phyloP scores from a whole-genome alignment of 2,888 invertebrate genomes.

The Cephus runcator region DNA sequence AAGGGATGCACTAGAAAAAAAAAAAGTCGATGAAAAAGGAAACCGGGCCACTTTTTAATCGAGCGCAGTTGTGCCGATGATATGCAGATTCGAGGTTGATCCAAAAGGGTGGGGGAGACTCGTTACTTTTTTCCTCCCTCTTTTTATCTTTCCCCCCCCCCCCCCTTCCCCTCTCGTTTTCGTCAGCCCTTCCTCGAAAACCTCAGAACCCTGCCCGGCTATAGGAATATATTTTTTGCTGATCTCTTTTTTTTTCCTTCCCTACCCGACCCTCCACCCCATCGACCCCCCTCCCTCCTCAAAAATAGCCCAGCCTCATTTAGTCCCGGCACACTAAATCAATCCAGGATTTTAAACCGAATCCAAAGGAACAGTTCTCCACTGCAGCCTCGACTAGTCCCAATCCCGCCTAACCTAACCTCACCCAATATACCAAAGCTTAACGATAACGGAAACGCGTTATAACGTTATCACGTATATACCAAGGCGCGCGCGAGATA shows the following conservation, averaged over 20 bases:
- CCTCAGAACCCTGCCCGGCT: background rate
- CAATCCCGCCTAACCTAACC: background rate
- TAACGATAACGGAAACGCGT: background rate
- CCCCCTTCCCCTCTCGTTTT: background rate
- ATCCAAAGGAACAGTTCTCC: background rate
- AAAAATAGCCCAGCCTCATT: background rate
- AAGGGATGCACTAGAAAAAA: conserved; percentile 45
- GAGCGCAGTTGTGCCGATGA: conserved; percentile 51
- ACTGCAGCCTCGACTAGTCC: background rate
- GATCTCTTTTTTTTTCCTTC: conserved; percentile 18
- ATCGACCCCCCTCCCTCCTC: background rate
- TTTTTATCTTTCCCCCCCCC: conserved; percentile 11
- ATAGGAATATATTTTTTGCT: conserved; percentile 16
- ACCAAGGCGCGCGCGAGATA: background rate
- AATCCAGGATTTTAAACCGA: background rate
- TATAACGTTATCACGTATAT: background rate
- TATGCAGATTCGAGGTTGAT: conserved; percentile 49
- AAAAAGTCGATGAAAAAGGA: conserved; percentile 36
- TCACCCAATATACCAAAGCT: background rate
- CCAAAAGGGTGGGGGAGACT: background rate
- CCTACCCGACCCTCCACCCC: background rate
- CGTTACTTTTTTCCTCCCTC: conserved; percentile 23
- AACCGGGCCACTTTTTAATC: conserved; percentile 50
- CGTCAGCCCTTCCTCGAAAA: background rate
- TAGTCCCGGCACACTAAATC: background rate